Base-by-base conservation (phyloP, 1,140 invertebrate species). In the Heliconius himera region DNA sequence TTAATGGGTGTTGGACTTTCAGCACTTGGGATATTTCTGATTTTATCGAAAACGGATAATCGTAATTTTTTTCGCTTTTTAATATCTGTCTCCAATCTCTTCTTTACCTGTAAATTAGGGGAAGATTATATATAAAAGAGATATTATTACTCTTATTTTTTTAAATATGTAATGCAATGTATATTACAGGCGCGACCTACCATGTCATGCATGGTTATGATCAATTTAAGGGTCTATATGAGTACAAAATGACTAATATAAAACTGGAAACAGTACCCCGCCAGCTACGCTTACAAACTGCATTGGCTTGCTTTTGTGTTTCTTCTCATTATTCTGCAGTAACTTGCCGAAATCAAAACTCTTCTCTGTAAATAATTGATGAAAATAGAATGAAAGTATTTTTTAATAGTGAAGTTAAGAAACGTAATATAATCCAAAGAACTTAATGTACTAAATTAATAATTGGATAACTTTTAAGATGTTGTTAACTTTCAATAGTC, bases 201-300 rank as follows among this genome's bases (percentile, higher is more conserved):
- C 79, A 66, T 66, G 22, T 60, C 83, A 87, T 85, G 83, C 85
- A 88, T 86, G 56, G 56, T 70, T 76, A 81, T 71, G 5, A 77
- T 66, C 26, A 26, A 66, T 16, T 26, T 29, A 26, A 16, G 29
- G 70, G 22, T 78, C 54, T 60, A 26, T n/a, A 8, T 36, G 70
- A 54, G 46, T 72, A 78, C 49, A 73, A 49, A 75, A 76, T 74
- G 29, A 74, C 29, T 78, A 74, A 74, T 70, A 73, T 66, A 70
- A 77, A 77, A 77, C 70, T 78, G 22, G 72, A 76, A 51, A 82
- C 76, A 77, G 79, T 91, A 93, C 92, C 90, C 92, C 91, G 73
- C 83, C 85, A n/a, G 88, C 87, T 33, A 92, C 87, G 81, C 86
- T 93, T 46, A 79, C 79, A 73, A 93, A 90, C 73, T 92, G 88